A percentile compares a stretch with the other conserved stretches of the same genome.
phyloP scores from a whole-genome alignment of 2,888 invertebrate species.

The Callyntrura sp. region DNA sequence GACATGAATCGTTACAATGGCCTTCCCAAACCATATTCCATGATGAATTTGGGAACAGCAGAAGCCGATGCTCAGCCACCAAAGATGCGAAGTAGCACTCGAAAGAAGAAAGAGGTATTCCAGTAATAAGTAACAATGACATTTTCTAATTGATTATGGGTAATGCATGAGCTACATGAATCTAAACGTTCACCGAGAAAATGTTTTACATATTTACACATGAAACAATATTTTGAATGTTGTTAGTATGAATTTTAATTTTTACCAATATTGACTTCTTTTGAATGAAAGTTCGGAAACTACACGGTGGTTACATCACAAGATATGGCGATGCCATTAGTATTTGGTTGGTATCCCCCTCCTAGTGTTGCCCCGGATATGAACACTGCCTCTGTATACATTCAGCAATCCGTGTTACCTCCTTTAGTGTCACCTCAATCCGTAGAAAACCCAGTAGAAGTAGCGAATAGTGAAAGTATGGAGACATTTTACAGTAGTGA shows the following conservation, averaged over 20 bases:
- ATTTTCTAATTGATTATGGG: conserved; percentile 23
- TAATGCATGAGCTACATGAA: conserved; percentile 34
- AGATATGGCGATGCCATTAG: conserved; percentile 80
- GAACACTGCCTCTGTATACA: conserved; percentile 76
- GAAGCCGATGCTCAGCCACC: conserved; percentile 70
- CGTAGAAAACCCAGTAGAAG: conserved; percentile 75
- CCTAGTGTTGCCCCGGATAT: conserved; percentile 78
- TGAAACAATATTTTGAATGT: conserved; percentile 1
- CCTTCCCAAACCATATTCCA: conserved; percentile 73
- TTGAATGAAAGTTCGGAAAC: conserved; percentile 81
- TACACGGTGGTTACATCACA: conserved; percentile 81
- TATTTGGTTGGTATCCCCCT: conserved; percentile 82
- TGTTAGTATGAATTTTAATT: conserved; percentile 7
- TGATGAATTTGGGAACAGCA: conserved; percentile 72
- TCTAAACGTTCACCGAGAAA: not conserved
- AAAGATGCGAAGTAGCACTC: conserved; percentile 73
- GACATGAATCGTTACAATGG: conserved; percentile 69
- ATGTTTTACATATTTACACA: not conserved
- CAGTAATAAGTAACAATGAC: conserved; percentile 59
- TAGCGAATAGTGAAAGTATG: conserved; percentile 70
- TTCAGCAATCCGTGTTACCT: conserved; percentile 76
- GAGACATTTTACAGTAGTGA: conserved; percentile 68
- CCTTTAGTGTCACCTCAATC: conserved; percentile 72
- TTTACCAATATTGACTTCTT: conserved; percentile 62
- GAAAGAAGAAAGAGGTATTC: conserved; percentile 81